Conservation (phyloP, 1,140 invertebrate genomes). For the Panagrolaimus sp. region DNA sequence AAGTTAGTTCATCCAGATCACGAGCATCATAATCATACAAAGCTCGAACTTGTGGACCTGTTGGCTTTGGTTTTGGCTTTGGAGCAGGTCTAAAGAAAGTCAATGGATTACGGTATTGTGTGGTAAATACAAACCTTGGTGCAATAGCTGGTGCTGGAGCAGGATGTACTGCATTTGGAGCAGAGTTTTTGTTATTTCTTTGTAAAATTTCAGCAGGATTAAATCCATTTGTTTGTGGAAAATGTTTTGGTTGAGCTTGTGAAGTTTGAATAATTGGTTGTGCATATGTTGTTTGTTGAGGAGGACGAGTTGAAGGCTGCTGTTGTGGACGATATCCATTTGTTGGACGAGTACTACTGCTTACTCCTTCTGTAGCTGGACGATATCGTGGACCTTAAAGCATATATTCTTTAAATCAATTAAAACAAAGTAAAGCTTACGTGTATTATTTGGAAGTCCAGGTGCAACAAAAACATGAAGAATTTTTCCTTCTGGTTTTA, state of each 20-base stretch:
- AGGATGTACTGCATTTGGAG: slow-evolving; percentile 17
- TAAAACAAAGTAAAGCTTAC: slow-evolving; percentile 60
- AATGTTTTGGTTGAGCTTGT: too few relatives aligned
- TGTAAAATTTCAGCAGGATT: slow-evolving; percentile 12
- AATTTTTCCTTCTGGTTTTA: slow-evolving; percentile 65
- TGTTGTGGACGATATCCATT: background rate
- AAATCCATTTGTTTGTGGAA: background rate
- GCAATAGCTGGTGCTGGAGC: slow-evolving; percentile 18
- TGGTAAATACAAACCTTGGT: slow-evolving; percentile 47
- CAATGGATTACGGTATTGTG: too few relatives aligned
- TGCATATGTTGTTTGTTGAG: background rate
- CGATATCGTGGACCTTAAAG: slow-evolving; percentile 37
- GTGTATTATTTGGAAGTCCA: slow-evolving; percentile 65
- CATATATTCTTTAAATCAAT: background rate
- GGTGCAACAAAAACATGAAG: slow-evolving; percentile 66
- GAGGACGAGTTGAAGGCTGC: background rate
- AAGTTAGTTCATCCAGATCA: slow-evolving; percentile 68
- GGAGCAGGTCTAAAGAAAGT: slow-evolving; percentile 16
- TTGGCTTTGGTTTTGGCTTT: slow-evolving; percentile 59
- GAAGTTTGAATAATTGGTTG: background rate
- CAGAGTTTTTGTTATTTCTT: background rate
- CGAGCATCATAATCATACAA: slow-evolving; percentile 68
- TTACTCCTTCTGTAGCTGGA: slow-evolving; percentile 27
- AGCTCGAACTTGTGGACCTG: slow-evolving; percentile 64
- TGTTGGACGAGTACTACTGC: too few relatives aligned